Evolutionary conservation across 2,888 invertebrate species (phyloP).

Genomic region (Bellardia bayeri): DNA sequence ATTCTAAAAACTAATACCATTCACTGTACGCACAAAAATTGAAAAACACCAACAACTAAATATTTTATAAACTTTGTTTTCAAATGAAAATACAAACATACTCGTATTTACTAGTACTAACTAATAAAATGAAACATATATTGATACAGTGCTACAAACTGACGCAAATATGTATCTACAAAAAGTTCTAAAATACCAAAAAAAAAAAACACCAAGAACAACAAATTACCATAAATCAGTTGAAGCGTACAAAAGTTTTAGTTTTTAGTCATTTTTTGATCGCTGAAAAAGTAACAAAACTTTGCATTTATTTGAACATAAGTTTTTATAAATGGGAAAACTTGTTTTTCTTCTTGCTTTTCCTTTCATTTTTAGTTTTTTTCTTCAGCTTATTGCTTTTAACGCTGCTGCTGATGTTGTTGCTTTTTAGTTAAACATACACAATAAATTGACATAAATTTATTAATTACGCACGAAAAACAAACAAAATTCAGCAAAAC

Average conservation of each 20-base stretch:
- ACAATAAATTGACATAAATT: slow-evolving; percentile 66
- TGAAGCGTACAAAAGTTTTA: slow-evolving; percentile 32
- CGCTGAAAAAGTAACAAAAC: slow-evolving; percentile 65
- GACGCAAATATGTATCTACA: background rate
- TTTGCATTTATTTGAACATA: slow-evolving; percentile 68
- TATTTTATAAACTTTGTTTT: background rate
- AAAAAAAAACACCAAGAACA: background rate
- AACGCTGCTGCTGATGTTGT: slow-evolving; percentile 12
- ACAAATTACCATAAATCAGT: slow-evolving; percentile 54
- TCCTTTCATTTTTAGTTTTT: background rate
- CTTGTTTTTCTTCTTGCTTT: slow-evolving; percentile 60
- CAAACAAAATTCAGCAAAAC: slow-evolving; percentile 34
- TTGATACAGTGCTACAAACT: background rate
- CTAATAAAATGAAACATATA: background rate
- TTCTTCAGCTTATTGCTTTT: slow-evolving; percentile 19
- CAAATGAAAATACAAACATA: background rate
- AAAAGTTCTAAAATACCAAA: background rate
- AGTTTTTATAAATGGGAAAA: slow-evolving; percentile 66
- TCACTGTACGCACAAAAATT: background rate
- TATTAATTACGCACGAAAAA: slow-evolving; percentile 66
- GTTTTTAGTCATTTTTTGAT: slow-evolving; percentile 51
- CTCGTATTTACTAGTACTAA: background rate
- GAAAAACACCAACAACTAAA: background rate
- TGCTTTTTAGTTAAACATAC: slow-evolving; percentile 39
- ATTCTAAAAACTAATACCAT: background rate